Base-by-base conservation (phyloP, 2,797 vertebrate species). In the Periophthalmus magnuspinnatus region DNA sequence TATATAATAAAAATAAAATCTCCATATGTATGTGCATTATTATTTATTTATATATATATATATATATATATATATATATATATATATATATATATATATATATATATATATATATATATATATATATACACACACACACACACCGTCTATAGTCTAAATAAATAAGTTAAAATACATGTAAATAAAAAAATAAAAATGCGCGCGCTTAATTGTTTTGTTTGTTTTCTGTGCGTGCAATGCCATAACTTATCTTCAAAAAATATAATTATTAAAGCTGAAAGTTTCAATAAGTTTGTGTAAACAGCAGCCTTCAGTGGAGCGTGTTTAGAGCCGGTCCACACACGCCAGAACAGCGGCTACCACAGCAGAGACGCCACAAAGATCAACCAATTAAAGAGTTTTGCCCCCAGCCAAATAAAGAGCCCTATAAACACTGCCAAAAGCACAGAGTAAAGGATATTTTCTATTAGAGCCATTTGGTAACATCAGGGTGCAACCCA, bases 371-470 rank as follows among this genome's bases (percentile, higher is more conserved):
- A 94, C 93, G 93, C 93, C 94, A 92, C 82, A 71, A 74, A 92
- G 93, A 91, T 94, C 89, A 94, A 91, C 77, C 88, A 92, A 94
- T 94, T 93, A 93, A 68, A 91, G 76, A 88, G 87, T 68, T 85
- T 90, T 89, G 84, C 87, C 85, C 38, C 69, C 78, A 38, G 79
- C 72, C 64, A 65, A 81, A 86, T 77, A 72, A n/a, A 84, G 69
- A 87, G 75, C 84, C 80, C 91, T 90, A 86, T 87, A 69, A 80
- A 83, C 77, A 81, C 78, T 11, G 72, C 81, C 76, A 80, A 65
- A 57, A 48, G 22, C 24, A 32, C 21, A 41, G 79, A 70, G 17
- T 56, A 41, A 79, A 86, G 86, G 91, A 91, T 89, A 74, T 77
- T 83, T 83, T 88, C 89, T 68, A 85, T 86, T 87, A 88, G 84